Conservation (phyloP, 2,888 invertebrate species). For the Apocheima hispidaria region DNA sequence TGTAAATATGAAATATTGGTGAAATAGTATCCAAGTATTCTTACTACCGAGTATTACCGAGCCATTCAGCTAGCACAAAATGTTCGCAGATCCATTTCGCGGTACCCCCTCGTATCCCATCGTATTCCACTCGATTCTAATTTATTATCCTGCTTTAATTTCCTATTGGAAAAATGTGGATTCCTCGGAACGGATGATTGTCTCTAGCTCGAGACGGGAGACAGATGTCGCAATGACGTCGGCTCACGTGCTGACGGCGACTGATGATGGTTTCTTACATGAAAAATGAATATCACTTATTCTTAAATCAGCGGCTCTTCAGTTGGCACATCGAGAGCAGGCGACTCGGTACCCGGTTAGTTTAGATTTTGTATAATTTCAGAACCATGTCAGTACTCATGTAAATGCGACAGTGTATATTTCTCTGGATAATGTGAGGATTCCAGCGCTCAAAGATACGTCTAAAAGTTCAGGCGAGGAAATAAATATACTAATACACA, state of each 20-base stretch:
- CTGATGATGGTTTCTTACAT: too few relatives aligned
- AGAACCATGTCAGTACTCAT: too few relatives aligned
- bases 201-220: slow-evolving; percentile 18
- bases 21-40: background rate
- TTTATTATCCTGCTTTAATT: slow-evolving; percentile 33
- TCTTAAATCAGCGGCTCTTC: too few relatives aligned
- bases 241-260: background rate
- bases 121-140: slow-evolving; percentile 29
- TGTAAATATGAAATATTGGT: background rate
- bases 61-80: background rate
- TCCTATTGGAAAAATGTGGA: slow-evolving; percentile 32
- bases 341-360: too few relatives aligned
- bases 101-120: slow-evolving; percentile 5
- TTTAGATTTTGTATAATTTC: too few relatives aligned
- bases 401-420: too few relatives aligned
- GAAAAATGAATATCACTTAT: background rate
- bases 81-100: slow-evolving; percentile 1
- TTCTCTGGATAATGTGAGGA: too few relatives aligned
- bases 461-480: too few relatives aligned
- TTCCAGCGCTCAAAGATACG: too few relatives aligned
- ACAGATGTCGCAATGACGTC: slow-evolving; percentile 18
- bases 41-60: slow-evolving; percentile 1
- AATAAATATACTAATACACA: too few relatives aligned
- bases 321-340: too few relatives aligned
- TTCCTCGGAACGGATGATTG: slow-evolving; percentile 36